A percentile compares a stretch with the other conserved stretches of the same genome.
phyloP scores from a whole-genome alignment of 2,113 vertebrate genomes.

The Taurulus bubalis region DNA sequence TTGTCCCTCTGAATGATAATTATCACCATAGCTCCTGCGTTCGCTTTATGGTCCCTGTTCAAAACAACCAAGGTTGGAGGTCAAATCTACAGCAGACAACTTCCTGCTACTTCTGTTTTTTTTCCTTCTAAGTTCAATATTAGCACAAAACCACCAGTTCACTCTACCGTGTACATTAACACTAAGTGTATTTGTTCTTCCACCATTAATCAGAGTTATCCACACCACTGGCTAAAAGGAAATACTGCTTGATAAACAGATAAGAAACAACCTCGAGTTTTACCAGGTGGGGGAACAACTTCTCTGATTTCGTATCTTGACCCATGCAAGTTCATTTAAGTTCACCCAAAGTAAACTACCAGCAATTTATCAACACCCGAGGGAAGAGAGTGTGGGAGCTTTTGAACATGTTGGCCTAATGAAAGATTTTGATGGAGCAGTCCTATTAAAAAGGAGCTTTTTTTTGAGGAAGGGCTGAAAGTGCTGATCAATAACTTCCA shows the following conservation, averaged over 20 bases:
- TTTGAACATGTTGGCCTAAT: conserved; percentile 44
- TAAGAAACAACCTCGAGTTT: conserved; percentile 62
- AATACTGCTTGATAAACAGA: conserved; percentile 69
- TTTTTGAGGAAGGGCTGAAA: conserved; percentile 58
- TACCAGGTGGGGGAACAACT: conserved; percentile 45
- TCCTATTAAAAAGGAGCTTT: conserved; percentile 49
- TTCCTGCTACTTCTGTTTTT: conserved; percentile 57
- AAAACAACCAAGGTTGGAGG: conserved; percentile 39
- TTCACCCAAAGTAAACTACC: conserved; percentile 42
- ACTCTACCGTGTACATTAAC: conserved; percentile 68
- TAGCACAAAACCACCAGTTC: conserved; percentile 65
- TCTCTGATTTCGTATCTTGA: conserved; percentile 3
- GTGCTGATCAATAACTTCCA: conserved; percentile 80
- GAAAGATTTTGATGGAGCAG: conserved; percentile 52
- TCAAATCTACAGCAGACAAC: conserved; percentile 35
- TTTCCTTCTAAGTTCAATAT: conserved; percentile 70
- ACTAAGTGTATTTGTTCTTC: conserved; percentile 78
- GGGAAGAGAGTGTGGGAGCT: conserved; percentile 13
- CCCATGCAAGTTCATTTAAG: conserved; percentile 28
- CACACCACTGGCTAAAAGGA: conserved; percentile 68
- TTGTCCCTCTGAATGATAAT: conserved; percentile 59
- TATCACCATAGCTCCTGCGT: conserved; percentile 17
- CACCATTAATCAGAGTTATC: conserved; percentile 79
- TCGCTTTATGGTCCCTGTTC: conserved; percentile 29
- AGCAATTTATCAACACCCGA: conserved; percentile 25